Evolutionary conservation across 2,113 vertebrate genomes (phyloP), one percentile per base, ranked within the genome.

Genomic region (Mobula birostris): DNA sequence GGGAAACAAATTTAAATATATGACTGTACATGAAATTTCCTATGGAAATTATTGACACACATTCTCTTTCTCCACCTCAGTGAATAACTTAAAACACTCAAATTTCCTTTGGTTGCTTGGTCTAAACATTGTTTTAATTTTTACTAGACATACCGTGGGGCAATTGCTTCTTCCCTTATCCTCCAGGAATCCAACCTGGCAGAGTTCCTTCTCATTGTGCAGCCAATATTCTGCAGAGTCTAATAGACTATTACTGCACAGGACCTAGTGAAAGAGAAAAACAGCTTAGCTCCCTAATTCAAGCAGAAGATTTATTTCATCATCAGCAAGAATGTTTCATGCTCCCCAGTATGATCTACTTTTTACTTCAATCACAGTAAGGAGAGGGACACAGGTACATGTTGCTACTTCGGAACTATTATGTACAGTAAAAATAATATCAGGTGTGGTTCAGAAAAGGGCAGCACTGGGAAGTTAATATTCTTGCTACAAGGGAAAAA

Each of bases 171-270:
- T 98, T 0, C 96, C 94, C 94, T 98, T 97, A 88, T 98, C 98
- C 95, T 99, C 99, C 95, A 98, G 96, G 95, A 99, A 97, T 92
- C 97, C 97, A 94, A 99, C 97, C 96, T 96, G 97, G 96, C 98
- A 98, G 95, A 98, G 96, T 9, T 97, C 96, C 95, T 97, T 98
- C 95, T 98, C 97, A 90, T 99, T 99, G 96, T 97, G 98, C 94
- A 98, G 95, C 99, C 99, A 99, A 96, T 99, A 99, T 95, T 99
- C 98, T 4, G 97, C 97, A 12, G 98, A 99, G 95, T 99, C 98
- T 95, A 98, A 97, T 94, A 98, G 95, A 94, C 97, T 98, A 94
- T 97, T 98, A 94, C 97, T 97, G 97, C 98, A 97, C 95, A 99
- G 96, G 94, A 99, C 97, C 98, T 99, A 97, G 95, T 94, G 94